Base-by-base conservation (phyloP, 2,113 vertebrate species). In the Pterocles gutturalis region DNA sequence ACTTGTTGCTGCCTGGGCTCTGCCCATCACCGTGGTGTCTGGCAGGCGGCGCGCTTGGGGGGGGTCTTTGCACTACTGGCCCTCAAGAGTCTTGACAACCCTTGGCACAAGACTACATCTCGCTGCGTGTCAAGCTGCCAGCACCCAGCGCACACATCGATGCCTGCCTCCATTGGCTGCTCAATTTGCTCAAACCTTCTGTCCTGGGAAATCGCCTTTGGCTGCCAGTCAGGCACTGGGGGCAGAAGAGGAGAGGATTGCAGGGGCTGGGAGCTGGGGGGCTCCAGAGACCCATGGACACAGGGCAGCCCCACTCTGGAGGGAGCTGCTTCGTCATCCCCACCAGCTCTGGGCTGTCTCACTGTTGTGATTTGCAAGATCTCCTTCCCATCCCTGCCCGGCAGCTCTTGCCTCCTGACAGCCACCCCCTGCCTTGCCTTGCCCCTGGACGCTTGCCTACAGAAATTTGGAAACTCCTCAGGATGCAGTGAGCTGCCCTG, bases 61-160 rank as follows among this genome's bases (percentile, higher is more conserved):
- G n/a, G n/a, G n/a, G n/a, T n/a, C n/a, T n/a, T n/a, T n/a, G n/a
- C n/a, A n/a, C n/a, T n/a, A n/a, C n/a, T n/a, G n/a, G n/a, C n/a
- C n/a, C n/a, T n/a, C n/a, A n/a, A n/a, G n/a, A n/a, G n/a, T n/a
- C n/a, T n/a, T n/a, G n/a, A n/a, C n/a, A n/a, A n/a, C n/a, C n/a
- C n/a, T n/a, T n/a, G n/a, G n/a, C n/a, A n/a, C n/a, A n/a, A n/a
- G n/a, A n/a, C n/a, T n/a, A n/a, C 22, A 2, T 19, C 26, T 55
- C 16, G 8, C 3, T 1, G 3, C 1, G 0, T 13, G 33, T 38
- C 0, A 3, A 79, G 77, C 81, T 87, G 81, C 77, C 46, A n/a
- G 48, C 3, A 2, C 19, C 14, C 1, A 43, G 64, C 2, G 4
- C 71, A 61, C 46, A 11, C 11, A 1, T 8, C 2, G 5, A 6